These are phyloP conservation scores for Ceratina calcarata DNA, from an alignment of 1,140 invertebrate species.

Conservation along the genomic window DNA sequence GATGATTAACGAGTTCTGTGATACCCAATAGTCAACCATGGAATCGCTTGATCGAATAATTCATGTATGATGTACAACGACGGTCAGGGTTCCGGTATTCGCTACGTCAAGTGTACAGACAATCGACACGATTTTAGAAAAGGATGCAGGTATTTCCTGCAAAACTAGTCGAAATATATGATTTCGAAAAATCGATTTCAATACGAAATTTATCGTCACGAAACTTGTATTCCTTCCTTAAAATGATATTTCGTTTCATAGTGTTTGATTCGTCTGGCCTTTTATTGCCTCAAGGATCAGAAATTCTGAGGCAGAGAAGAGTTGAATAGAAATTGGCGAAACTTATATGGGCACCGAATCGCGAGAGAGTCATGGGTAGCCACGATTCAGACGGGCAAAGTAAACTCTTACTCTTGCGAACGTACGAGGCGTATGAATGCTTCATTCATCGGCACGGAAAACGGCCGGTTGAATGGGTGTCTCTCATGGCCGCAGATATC, in stretches of 20 bases:
- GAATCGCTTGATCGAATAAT: not conserved
- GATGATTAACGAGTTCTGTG: not conserved
- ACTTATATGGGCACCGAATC: not conserved
- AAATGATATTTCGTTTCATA: too few species aligned
- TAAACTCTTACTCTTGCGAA: constrained; percentile 43
- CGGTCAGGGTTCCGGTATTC: not conserved
- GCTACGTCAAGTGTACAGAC: too few species aligned
- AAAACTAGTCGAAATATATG: too few species aligned
- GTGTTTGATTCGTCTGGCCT: not conserved
- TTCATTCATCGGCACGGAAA: constrained; percentile 60
- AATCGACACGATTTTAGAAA: constrained; percentile 14
- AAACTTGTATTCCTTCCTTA: too few species aligned
- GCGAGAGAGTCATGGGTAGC: not conserved
- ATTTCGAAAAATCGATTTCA: too few species aligned
- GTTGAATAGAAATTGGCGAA: constrained; percentile 18
- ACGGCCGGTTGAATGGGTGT: constrained; percentile 56
- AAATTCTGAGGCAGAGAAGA: not conserved
- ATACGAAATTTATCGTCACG: too few species aligned
- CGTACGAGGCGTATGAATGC: constrained; percentile 57
- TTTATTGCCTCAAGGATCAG: not conserved
- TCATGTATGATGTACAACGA: not conserved
- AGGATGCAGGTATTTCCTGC: not conserved
- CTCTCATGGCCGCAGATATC: constrained; percentile 60
- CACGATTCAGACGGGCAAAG: constrained; percentile 37
- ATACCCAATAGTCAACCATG: not conserved